Percentiles rank a stretch among this genome's conserved stretches.
These are phyloP conservation scores for Drosophila basisetae DNA, from an alignment of 2,888 invertebrate species.

Conservation along the genomic window DNA sequence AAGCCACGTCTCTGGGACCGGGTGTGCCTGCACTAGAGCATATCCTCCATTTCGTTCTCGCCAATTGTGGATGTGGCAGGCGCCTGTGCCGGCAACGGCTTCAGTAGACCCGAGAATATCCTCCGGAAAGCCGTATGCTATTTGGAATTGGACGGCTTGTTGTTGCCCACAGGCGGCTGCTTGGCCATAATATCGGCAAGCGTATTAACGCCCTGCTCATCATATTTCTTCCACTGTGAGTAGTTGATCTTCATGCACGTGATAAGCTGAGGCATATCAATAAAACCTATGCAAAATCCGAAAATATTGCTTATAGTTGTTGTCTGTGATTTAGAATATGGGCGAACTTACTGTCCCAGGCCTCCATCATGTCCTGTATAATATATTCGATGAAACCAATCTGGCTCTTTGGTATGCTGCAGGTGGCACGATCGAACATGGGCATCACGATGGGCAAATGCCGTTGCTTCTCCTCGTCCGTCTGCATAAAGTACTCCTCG, in stretches of 20 bases:
- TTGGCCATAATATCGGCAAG: slow-evolving; percentile 89
- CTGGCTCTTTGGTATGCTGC: slow-evolving; percentile 98
- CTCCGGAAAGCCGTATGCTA: slow-evolving; percentile 84
- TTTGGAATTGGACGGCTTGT: slow-evolving; percentile 81
- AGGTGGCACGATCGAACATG: slow-evolving; percentile 96
- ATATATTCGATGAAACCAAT: slow-evolving; percentile 99
- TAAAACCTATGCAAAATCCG: slow-evolving; percentile 89
- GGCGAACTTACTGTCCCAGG: slow-evolving; percentile 93
- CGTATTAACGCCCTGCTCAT: slow-evolving; percentile 91
- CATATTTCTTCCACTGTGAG: slow-evolving; percentile 95
- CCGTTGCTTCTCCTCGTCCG: slow-evolving; percentile 96
- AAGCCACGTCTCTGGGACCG: slow-evolving; percentile 55
- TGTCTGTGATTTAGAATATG: slow-evolving; percentile 25
- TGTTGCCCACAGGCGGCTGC: slow-evolving; percentile 79
- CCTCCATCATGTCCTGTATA: slow-evolving; percentile 98
- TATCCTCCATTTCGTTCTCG: slow-evolving; percentile 80
- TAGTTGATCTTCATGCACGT: slow-evolving; percentile 94
- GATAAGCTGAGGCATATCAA: slow-evolving; percentile 96
- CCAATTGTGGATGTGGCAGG: slow-evolving; percentile 80
- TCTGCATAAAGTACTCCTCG: slow-evolving; percentile 98
- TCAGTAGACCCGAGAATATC: slow-evolving; percentile 83
- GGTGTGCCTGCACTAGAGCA: slow-evolving; percentile 73
- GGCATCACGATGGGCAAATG: slow-evolving; percentile 99
- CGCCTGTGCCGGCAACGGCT: slow-evolving; percentile 82
- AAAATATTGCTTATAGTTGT: background rate